Base-by-base conservation (phyloP, 1,140 invertebrate genomes). In the Carposina sasakii region DNA sequence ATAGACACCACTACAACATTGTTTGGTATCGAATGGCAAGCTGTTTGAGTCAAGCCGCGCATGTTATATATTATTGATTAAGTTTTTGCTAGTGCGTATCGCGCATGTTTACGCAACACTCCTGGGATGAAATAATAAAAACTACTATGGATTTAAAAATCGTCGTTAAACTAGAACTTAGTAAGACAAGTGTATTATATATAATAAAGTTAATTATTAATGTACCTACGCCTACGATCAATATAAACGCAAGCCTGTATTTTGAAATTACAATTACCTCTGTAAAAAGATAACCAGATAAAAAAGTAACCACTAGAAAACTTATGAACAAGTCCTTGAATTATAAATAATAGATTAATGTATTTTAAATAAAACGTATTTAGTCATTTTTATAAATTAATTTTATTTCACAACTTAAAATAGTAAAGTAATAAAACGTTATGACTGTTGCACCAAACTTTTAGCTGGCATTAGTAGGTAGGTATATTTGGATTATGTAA, bases 351-450 rank as follows among this genome's bases (percentile, higher is more conserved):
- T n/a, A n/a, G n/a, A n/a, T n/a, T n/a, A n/a, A n/a, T n/a, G n/a
- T n/a, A n/a, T n/a, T n/a, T n/a, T n/a, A n/a, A n/a, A n/a, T n/a
- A n/a, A n/a, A n/a, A 30, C 16, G 3, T n/a, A 49, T 17, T 30
- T 19, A n/a, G n/a, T 49, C 13, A 48, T 49, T 36, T 49, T 63
- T 71, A 74, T 83, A 79, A 81, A 78, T 81, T 75, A 79, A 60
- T 75, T 83, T 81, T 79, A 83, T 78, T 83, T 81, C 76, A 78
- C 70, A 81, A 79, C 76, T 81, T 79, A 82, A 63, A 41, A 54
- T 60, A 57, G 37, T 48, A 45, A 42, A 65, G 54, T 74, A 68
- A 57, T 70, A 72, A 64, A 82, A 79, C 62, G 65, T 75, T 71
- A 73, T 84, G 77, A 84, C 79, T 83, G 67, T 70, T 79, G 72